Base-by-base conservation (phyloP, 2,888 invertebrate species). In the Eudemis profundana region DNA sequence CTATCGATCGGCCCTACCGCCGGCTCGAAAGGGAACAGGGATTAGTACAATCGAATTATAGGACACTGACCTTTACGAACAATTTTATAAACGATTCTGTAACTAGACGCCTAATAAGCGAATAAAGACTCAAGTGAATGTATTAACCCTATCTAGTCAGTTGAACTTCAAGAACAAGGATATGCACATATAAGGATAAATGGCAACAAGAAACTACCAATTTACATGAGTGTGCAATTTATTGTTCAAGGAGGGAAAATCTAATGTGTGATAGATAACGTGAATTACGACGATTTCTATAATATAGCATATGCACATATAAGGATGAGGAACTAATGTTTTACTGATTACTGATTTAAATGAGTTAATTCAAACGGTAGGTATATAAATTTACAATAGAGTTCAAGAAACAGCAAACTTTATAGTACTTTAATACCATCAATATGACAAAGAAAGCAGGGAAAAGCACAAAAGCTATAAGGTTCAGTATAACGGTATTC, bases 81-180 rank as follows among this genome's bases (percentile, higher is more conserved):
- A 5, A 7, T 40, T 49, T 47, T 40, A 14, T 40, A 2, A 0
- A 40, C 15, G n/a, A 14, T 40, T n/a, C 3, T 40, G 7, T 40
- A 33, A 33, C 33, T 0, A 33, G 33, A 8, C 0, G 8, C 10
- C 3, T 33, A 33, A 33, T 33, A 33, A 33, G 10, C 10, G 8
- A 10, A 4, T 8, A 10, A 10, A 7, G 19, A 44, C 29, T 46
- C 7, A 8, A 33, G 27, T 27, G 38, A 54, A 62, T 23, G 53
- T 4, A 8, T 27, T 17, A 15, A 12, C 23, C 8, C 14, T 60
- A 27, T 42, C 38, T 40, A 27, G 19, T 19, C 15, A 14, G 23
- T 40, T 54, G 56, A 56, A 56, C 42, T 50, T 56, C 50, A 57
- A 57, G 23, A 47, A 21, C 23, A 57, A 49, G 12, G 49, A 44